Evolutionary conservation across 2,888 invertebrate species (phyloP).

Genomic region (Orthosia gothica): DNA sequence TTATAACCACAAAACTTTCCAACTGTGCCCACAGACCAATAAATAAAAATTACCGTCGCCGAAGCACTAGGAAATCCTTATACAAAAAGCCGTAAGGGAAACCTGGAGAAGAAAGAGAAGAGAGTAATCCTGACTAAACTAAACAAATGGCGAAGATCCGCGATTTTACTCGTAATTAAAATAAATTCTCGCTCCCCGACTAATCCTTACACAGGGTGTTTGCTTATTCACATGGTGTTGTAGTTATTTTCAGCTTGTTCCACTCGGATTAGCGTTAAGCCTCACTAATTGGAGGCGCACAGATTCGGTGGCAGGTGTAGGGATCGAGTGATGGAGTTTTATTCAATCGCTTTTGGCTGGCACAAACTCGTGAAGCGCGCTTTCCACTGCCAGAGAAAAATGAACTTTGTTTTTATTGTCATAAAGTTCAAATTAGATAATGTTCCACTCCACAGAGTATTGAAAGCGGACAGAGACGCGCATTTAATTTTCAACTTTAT

Average conservation of each 20-base stretch:
- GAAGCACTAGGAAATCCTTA: conserved; percentile 17
- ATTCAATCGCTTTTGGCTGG: conserved; percentile 15
- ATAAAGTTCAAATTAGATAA: neutral
- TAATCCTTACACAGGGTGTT: conserved; percentile 74
- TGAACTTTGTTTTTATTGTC: fast-evolving
- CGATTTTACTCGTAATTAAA: conserved; percentile 75
- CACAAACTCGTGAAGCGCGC: neutral
- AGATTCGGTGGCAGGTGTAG: conserved; percentile 71
- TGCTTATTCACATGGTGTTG: conserved; percentile 81
- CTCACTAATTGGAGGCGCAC: conserved; percentile 83
- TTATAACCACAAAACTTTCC: neutral
- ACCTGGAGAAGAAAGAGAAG: conserved; percentile 7
- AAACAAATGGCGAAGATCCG: conserved; percentile 57
- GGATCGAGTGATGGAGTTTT: conserved; percentile 53
- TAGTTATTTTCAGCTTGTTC: conserved; percentile 85
- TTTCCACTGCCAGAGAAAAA: neutral
- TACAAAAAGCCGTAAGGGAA: conserved; percentile 38
- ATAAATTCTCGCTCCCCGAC: conserved; percentile 74
- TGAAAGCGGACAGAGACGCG: neutral
- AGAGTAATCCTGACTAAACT: conserved; percentile 60
- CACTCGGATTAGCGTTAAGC: conserved; percentile 83
- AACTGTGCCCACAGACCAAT: conserved; percentile 1
- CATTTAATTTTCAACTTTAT: neutral
- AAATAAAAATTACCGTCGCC: conserved; percentile 47
- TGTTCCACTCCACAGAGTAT: neutral